These are phyloP conservation scores for Crocodylus rhombifer DNA, from an alignment of 2,797 vertebrate genomes.

Conservation along the genomic window DNA sequence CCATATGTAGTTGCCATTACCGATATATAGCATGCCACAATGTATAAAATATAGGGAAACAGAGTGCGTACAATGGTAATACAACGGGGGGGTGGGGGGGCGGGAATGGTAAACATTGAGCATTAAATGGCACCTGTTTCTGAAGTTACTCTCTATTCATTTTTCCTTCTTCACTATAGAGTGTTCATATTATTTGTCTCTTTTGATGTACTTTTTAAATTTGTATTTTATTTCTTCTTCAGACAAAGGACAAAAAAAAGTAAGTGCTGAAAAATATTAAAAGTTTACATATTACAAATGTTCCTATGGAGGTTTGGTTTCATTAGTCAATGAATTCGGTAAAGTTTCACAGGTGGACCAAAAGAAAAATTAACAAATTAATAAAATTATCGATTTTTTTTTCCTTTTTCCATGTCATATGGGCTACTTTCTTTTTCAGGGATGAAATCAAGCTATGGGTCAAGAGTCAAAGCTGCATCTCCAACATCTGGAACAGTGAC, in stretches of 20 bases:
- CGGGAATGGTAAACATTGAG: not conserved
- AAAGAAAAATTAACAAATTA: not conserved
- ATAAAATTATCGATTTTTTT: not conserved
- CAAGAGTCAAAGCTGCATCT: not conserved
- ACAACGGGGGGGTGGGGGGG: not conserved
- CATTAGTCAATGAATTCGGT: not conserved
- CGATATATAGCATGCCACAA: not conserved
- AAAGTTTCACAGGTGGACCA: not conserved
- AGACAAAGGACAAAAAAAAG: constrained; percentile 59
- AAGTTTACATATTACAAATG: constrained; percentile 51
- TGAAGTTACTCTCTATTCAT: not conserved
- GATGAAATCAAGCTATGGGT: not conserved
- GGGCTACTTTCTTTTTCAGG: constrained; percentile 14
- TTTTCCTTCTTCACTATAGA: not conserved
- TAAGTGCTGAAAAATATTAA: constrained; percentile 58
- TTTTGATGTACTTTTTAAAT: not conserved
- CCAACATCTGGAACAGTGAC: not conserved
- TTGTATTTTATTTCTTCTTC: not conserved
- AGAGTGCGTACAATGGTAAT: not conserved
- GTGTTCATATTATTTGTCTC: not conserved
- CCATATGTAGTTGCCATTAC: no score
- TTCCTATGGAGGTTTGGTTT: not conserved
- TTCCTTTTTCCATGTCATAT: not conserved
- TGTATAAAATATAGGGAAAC: not conserved
- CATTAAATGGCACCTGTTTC: not conserved